Conservation (phyloP, 2,797 vertebrate genomes). For the Liasis olivaceus region DNA sequence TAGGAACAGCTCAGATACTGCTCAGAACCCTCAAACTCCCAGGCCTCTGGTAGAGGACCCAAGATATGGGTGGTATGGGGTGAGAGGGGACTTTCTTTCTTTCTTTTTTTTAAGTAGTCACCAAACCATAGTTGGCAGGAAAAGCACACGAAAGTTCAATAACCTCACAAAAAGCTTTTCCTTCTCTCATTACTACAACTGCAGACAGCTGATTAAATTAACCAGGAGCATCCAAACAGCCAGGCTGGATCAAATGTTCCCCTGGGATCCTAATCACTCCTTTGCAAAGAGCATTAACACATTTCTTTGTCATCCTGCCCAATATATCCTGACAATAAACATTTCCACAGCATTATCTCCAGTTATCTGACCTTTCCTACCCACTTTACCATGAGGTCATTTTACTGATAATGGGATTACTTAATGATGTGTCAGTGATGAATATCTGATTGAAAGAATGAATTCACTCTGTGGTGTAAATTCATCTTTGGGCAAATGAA, state of each 20-base stretch:
- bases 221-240: conserved; percentile 65
- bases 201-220: conserved; percentile 71
- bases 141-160: conserved; percentile 64
- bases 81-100: too few species aligned
- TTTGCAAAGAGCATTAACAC: conserved; percentile 73
- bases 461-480: conserved; percentile 30
- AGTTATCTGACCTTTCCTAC: conserved; percentile 76
- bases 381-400: conserved; percentile 64
- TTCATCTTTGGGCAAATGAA: background rate
- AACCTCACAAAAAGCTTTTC: conserved; percentile 64
- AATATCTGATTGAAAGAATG: conserved; percentile 52
- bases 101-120: conserved; percentile 54
- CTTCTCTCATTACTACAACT: conserved; percentile 75
- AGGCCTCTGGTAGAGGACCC: too few species aligned
- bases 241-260: conserved; percentile 72
- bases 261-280: conserved; percentile 72
- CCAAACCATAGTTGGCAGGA: conserved; percentile 61
- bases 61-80: too few species aligned
- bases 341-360: conserved; percentile 74
- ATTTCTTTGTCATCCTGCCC: conserved; percentile 68
- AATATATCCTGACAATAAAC: conserved; percentile 66
- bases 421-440: conserved; percentile 68
- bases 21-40: too few species aligned
- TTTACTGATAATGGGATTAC: conserved; percentile 70
- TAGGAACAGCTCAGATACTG: too few species aligned